phyloP scores from a whole-genome alignment of 2,888 invertebrate genomes.

The Unio pictorum region DNA sequence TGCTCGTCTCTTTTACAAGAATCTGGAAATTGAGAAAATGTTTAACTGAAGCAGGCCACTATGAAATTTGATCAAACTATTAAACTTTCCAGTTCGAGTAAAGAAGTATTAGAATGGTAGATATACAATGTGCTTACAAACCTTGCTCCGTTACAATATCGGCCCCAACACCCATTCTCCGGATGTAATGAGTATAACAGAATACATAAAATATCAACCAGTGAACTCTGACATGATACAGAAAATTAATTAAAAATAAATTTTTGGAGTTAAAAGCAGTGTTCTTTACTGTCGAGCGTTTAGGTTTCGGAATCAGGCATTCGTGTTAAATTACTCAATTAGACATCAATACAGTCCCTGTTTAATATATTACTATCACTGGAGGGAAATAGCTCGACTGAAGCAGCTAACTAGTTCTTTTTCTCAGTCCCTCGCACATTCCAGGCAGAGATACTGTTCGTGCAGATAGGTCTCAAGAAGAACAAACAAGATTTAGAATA shows the following conservation, averaged over 20 bases:
- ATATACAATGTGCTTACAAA: constrained; percentile 3
- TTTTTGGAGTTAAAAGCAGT: constrained; percentile 14
- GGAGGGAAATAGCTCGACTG: not conserved
- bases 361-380: not conserved
- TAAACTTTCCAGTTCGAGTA: constrained; percentile 3
- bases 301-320: not conserved
- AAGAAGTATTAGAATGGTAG: constrained; percentile 14
- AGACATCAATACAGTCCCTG: not conserved
- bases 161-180: not conserved
- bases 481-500: not conserved
- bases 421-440: not conserved
- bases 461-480: not conserved
- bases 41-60: constrained; percentile 5
- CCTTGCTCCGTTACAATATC: not conserved
- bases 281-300: constrained; percentile 3
- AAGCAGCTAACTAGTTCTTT: not conserved
- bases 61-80: constrained; percentile 23
- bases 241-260: constrained; percentile 13
- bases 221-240: constrained; percentile 9
- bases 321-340: constrained; percentile 6
- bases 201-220: not conserved
- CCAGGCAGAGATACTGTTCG: not conserved
- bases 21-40: constrained; percentile 16
- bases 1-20: constrained; percentile 14
- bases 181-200: constrained; percentile 11